Base-by-base conservation (phyloP, 2,888 invertebrate species). In the Amiota minor region DNA sequence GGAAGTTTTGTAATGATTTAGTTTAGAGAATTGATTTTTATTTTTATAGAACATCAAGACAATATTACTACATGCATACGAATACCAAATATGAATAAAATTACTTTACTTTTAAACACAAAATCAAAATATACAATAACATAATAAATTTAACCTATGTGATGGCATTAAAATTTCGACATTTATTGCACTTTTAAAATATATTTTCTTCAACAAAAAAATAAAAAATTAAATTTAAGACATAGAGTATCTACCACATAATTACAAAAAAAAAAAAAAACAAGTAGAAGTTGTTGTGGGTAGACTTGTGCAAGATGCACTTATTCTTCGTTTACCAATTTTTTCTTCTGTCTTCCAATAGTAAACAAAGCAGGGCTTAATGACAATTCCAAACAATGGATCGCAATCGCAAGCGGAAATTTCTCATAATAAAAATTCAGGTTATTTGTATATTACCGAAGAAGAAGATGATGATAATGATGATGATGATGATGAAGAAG, bases 361-460 rank as follows among this genome's bases (percentile, higher is more conserved):
- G 67, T 53, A 68, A 68, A 68, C 67, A 68, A 68, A 72, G 61
- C 59, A 49, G 23, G 35, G 45, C 18, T 14, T 75, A 81, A 82
- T 81, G 84, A 81, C 84, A 82, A 77, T 78, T 75, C 16, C 72
- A 77, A 75, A 83, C 85, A 86, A 83, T 86, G 76, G 76, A 35
- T 35, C 62, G 78, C 74, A 76, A 81, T 75, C 78, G 75, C 75
- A 77, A 78, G 76, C 78, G 83, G 79, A 84, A 85, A 80, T 81
- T 84, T 84, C 83, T 61, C 83, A 84, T 81, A 71, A 77, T 78
- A 78, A 75, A 82, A 78, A 74, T 84, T 74, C 81, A 81, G 77
- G 74, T 74, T 73, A 70, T 47, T 56, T 70, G 55, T 45, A 18
- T 35, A 35, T 50, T 73, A 65, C 50, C 47, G 14, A 56, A 9